These are phyloP conservation scores for Resseliella maxima DNA, from an alignment of 2,888 invertebrate genomes.

Conservation along the genomic window DNA sequence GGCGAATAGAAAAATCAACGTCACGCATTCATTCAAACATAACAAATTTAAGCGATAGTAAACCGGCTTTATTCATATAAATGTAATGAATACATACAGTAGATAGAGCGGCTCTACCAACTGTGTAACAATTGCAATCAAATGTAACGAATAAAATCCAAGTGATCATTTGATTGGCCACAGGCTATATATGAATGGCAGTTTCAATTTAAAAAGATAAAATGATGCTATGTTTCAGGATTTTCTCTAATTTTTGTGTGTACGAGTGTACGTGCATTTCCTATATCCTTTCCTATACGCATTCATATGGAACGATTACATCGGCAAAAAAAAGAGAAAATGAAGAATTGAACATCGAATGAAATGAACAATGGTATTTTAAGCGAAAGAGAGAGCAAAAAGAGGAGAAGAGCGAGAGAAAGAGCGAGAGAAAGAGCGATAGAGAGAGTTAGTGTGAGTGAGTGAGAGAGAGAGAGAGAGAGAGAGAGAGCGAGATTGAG, in stretches of 20 bases:
- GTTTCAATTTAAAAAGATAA: constrained; percentile 47
- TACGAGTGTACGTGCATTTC: constrained; percentile 41
- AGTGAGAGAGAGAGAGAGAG: too few relatives aligned
- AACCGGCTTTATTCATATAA: too few relatives aligned
- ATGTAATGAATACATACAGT: too few relatives aligned
- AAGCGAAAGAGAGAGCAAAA: too few relatives aligned
- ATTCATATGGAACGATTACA: neutral
- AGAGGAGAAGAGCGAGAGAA: too few relatives aligned
- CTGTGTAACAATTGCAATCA: neutral
- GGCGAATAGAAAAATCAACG: neutral
- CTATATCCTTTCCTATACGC: constrained; percentile 2
- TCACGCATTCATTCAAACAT: neutral
- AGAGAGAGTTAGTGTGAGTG: too few relatives aligned
- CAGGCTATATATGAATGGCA: constrained; percentile 39
- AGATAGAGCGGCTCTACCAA: too few relatives aligned
- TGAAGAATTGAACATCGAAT: neutral
- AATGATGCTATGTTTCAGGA: constrained; percentile 30
- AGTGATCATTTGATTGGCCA: constrained; percentile 28
- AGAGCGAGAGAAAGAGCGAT: too few relatives aligned
- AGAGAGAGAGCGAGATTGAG: too few relatives aligned
- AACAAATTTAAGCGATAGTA: too few relatives aligned
- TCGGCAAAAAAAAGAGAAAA: neutral
- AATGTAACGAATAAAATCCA: neutral
- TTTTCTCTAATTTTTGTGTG: constrained; percentile 51
- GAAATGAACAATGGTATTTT: too few relatives aligned